These are phyloP conservation scores for Drosophila merina DNA, from an alignment of 2,888 invertebrate species.

Conservation along the genomic window DNA sequence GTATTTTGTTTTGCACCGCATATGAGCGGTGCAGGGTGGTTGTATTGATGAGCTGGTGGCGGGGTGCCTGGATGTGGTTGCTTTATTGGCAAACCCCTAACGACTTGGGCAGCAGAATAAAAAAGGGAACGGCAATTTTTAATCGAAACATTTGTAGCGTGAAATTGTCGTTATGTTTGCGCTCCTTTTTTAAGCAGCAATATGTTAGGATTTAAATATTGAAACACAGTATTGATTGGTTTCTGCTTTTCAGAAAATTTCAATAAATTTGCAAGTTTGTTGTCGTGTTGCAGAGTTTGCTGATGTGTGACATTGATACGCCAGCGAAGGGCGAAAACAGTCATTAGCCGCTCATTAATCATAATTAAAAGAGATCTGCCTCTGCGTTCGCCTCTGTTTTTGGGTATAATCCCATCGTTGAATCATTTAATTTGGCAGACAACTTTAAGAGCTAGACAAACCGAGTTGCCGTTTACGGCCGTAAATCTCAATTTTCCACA, in stretches of 20 bases:
- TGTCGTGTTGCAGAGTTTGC: slow-evolving; percentile 6
- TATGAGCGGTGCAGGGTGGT: slow-evolving; percentile 8
- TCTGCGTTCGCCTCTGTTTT: background rate
- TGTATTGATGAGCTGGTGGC: slow-evolving; percentile 26
- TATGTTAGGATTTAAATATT: slow-evolving; percentile 70
- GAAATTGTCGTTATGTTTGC: slow-evolving; percentile 71
- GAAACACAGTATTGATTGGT: slow-evolving; percentile 32
- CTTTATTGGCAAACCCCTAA: slow-evolving; percentile 57
- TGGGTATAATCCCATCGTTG: slow-evolving; percentile 23
- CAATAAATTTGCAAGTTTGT: slow-evolving; percentile 32
- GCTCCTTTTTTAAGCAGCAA: slow-evolving; percentile 51
- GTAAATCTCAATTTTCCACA: slow-evolving; percentile 77
- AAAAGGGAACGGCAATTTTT: slow-evolving; percentile 46
- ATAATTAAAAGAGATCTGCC: slow-evolving; percentile 55
- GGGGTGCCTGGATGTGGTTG: slow-evolving; percentile 44
- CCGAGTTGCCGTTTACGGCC: slow-evolving; percentile 35
- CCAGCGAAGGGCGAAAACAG: slow-evolving; percentile 18
- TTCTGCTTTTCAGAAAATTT: slow-evolving; percentile 22
- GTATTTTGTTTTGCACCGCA: slow-evolving; percentile 52
- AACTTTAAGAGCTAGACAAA: slow-evolving; percentile 29
- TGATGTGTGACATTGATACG: slow-evolving; percentile 38
- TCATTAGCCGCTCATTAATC: slow-evolving; percentile 70
- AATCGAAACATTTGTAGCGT: slow-evolving; percentile 79
- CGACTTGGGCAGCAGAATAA: slow-evolving; percentile 37
- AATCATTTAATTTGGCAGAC: slow-evolving; percentile 41